Conservation (phyloP, 2,113 vertebrate genomes). For the Cinclus mexicanus region DNA sequence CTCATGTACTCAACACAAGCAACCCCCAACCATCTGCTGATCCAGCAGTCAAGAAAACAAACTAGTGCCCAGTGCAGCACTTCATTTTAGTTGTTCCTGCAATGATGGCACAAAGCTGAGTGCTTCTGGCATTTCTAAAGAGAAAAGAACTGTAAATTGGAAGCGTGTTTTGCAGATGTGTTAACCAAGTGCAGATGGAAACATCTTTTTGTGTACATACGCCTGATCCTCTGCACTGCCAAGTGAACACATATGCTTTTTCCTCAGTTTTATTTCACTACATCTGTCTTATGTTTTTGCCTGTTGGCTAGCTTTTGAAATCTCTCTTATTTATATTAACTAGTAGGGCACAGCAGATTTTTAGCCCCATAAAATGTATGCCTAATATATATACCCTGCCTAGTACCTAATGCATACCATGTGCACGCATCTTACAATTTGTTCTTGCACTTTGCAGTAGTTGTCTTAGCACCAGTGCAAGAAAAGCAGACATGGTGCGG, state of each 20-base stretch:
- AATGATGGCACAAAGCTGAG: background rate
- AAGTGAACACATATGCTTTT: background rate
- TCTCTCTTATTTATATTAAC: background rate
- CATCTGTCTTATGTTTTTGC: rapidly evolving
- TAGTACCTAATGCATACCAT: background rate
- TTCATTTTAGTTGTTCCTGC: rapidly evolving
- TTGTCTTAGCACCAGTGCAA: background rate
- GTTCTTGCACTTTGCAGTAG: background rate
- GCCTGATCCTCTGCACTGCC: background rate
- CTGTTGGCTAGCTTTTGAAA: background rate
- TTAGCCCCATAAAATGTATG: background rate
- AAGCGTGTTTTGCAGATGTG: background rate
- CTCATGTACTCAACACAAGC: rapidly evolving
- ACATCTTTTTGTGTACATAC: background rate
- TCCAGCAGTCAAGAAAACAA: background rate
- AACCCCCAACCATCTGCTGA: rapidly evolving
- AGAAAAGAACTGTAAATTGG: background rate
- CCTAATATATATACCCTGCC: background rate
- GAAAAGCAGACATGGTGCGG: background rate
- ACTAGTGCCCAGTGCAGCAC: background rate
- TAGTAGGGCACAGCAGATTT: background rate
- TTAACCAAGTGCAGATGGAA: background rate
- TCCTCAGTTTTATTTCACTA: background rate
- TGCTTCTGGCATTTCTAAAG: background rate
- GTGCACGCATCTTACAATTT: background rate